Base-by-base conservation (phyloP, 2,113 vertebrate species). In the Chaetura pelagica region DNA sequence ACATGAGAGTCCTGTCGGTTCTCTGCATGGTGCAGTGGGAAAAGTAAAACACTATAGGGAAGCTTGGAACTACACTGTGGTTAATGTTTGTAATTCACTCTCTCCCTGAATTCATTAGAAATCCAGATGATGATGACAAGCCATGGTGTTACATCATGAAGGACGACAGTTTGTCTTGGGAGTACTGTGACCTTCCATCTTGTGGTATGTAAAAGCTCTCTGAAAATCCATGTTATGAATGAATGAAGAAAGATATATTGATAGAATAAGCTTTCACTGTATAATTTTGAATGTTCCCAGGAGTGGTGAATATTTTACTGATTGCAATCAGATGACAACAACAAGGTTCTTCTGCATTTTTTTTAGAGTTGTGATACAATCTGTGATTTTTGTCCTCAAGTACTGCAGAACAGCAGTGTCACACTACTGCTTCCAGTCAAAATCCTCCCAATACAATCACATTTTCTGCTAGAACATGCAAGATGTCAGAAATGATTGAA, bases 61-160 rank as follows among this genome's bases (percentile, higher is more conserved):
- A 87, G 32, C 42, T 78, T 89, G 57, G 30, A 85, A 62, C 8
- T 42, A 13, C 18, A 7, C 16, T 57, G 48, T 81, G 21, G 20
- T 62, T 90, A 87, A 93, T 58, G 57, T 17, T 68, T 90, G 24
- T 68, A 63, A 93, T 92, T 84, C 67, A 34, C 42, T 94, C 19
- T 89, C 74, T 46, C 38, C 13, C 27, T 77, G 68, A 89, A 92
- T 61, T 64, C 26, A 69, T 49, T 97, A 99, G 99, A 97, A 99
- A 99, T 96, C 99, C 99, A 14, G 99, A 99, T 84, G 84, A 96
- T 19, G 99, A 99, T 84, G 97, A 98, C 78, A 97, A 83, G 84
- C 99, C 99, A 1, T 99, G 99, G 99, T 99, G 99, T 95, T 99
- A 99, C 92, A 98, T 98, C 35, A 92, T 98, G 93, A 98, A 97